These are phyloP conservation scores for Ostrea denselamellosa DNA, from an alignment of 1,140 invertebrate species.

Conservation along the genomic window DNA sequence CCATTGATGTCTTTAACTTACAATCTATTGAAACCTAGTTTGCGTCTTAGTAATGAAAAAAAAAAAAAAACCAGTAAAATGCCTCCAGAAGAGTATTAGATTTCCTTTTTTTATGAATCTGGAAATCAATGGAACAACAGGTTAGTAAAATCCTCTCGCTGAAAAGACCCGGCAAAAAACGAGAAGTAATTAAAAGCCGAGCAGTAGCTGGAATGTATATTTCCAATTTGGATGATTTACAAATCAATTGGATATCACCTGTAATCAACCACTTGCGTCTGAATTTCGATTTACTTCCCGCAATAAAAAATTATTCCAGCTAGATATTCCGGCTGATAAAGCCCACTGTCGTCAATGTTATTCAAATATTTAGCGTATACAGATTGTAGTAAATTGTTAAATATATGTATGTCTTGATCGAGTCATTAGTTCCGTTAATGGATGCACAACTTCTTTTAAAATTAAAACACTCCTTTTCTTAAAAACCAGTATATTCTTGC, in stretches of 20 bases:
- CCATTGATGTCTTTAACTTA: neutral
- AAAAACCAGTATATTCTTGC: neutral
- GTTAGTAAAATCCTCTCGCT: neutral
- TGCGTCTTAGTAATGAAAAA: neutral
- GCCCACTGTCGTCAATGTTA: neutral
- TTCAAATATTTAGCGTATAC: neutral
- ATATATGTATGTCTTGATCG: neutral
- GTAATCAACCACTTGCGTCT: neutral
- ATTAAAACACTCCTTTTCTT: neutral
- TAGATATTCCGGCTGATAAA: neutral
- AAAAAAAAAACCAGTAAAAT: neutral
- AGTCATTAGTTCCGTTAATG: neutral
- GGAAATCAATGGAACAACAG: neutral
- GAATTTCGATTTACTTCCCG: neutral
- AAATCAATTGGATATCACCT: neutral
- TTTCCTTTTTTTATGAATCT: conserved; percentile 9
- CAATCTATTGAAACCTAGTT: neutral
- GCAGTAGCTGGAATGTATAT: neutral
- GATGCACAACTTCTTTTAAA: neutral
- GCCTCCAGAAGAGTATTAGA: neutral
- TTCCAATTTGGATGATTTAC: conserved; percentile 17
- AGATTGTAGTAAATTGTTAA: neutral
- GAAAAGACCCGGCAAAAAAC: neutral
- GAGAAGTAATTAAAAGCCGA: neutral
- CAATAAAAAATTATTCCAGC: neutral